Evolutionary conservation across 2,113 vertebrate species (phyloP).

Genomic region (Cervus canadensis): DNA sequence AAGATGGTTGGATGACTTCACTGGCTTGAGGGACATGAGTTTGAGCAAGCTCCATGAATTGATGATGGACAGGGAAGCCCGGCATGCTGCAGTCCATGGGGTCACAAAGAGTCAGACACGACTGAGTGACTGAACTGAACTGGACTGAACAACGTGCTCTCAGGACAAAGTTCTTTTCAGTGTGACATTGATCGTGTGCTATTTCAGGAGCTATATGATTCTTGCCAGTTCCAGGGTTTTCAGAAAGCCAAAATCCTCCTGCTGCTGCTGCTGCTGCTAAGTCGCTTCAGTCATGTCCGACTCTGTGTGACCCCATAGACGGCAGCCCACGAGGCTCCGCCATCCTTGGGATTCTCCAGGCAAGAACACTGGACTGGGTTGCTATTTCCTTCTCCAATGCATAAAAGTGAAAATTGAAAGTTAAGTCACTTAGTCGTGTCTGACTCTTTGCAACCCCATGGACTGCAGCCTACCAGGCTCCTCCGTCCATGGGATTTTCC

Average conservation of each 20-base stretch:
- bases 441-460: neutral
- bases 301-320: neutral
- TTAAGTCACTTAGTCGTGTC: neutral
- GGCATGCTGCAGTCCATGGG: neutral
- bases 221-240: neutral
- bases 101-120: neutral
- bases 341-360: neutral
- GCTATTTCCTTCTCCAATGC: neutral
- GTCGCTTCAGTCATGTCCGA: neutral
- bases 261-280: neutral
- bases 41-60: neutral
- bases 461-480: neutral
- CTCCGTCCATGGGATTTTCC: neutral
- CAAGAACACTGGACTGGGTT: neutral
- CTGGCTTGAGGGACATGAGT: neutral
- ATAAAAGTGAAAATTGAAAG: neutral
- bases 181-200: accelerated
- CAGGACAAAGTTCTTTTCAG: neutral
- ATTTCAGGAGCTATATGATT: no score
- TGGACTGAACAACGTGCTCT: neutral
- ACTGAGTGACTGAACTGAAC: neutral
- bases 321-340: neutral
- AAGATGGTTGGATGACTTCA: neutral
- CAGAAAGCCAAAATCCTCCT: neutral
- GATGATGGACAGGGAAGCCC: neutral